Conservation (phyloP, 2,797 vertebrate genomes). For the Paguma larvata region DNA sequence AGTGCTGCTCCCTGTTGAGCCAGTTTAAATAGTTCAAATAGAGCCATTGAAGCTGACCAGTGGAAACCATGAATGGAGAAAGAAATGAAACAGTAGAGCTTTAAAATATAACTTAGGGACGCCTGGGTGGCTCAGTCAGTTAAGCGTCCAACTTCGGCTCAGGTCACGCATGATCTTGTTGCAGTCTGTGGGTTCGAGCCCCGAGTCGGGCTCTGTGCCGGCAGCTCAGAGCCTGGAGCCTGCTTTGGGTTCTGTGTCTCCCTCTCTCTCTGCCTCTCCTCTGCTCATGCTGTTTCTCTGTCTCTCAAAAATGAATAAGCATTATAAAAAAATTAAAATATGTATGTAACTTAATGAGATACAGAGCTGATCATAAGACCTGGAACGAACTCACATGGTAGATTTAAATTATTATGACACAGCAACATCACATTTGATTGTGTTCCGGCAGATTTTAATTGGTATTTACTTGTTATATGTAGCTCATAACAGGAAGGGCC, state of each 20-base stretch:
- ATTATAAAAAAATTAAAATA: too few relatives aligned
- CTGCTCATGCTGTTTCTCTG: too few relatives aligned
- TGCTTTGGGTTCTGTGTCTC: too few relatives aligned
- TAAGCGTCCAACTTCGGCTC: too few relatives aligned
- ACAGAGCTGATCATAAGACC: not conserved
- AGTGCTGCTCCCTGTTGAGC: not conserved
- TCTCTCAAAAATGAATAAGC: too few relatives aligned
- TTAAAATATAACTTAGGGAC: constrained; percentile 34
- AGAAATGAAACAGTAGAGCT: constrained; percentile 45
- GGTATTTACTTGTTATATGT: constrained; percentile 65
- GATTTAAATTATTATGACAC: constrained; percentile 68
- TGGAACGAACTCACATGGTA: not conserved
- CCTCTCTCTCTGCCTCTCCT: too few relatives aligned
- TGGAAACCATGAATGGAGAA: not conserved
- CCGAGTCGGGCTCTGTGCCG: too few relatives aligned
- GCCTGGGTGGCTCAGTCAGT: too few relatives aligned
- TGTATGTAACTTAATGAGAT: constrained; percentile 14
- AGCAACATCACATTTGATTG: constrained; percentile 63
- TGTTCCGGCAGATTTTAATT: constrained; percentile 59
- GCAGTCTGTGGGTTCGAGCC: too few relatives aligned
- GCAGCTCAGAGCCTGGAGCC: too few relatives aligned
- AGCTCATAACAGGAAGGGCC: constrained; percentile 52
- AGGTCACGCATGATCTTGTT: too few relatives aligned
- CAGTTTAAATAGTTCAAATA: constrained; percentile 58
- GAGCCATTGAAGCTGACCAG: not conserved